Evolutionary conservation across 2,888 invertebrate genomes (phyloP).

Genomic region (Synanthedon formicaeformis): DNA sequence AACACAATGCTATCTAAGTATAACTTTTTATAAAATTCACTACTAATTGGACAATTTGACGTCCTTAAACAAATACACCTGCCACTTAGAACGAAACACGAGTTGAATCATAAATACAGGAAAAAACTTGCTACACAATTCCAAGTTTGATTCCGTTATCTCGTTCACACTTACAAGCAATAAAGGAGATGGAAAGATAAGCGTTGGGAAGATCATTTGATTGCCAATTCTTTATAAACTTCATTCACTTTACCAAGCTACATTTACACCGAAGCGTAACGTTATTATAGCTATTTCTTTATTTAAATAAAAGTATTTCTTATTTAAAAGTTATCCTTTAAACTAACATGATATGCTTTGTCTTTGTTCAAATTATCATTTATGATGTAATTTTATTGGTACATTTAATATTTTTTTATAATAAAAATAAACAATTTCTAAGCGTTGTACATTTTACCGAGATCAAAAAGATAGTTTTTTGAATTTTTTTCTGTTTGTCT

Average conservation of each 20-base stretch:
- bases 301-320: no score
- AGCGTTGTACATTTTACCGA: no score
- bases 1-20: neutral
- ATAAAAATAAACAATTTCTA: no score
- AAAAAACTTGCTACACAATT: constrained; percentile 1
- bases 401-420: no score
- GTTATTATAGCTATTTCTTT: neutral
- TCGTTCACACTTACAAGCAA: constrained; percentile 7
- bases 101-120: constrained; percentile 13
- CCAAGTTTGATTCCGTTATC: constrained; percentile 3
- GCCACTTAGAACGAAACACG: constrained; percentile 24
- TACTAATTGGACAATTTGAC: constrained; percentile 41
- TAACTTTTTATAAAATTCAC: neutral
- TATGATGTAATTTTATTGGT: no score
- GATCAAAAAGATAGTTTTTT: no score
- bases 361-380: no score
- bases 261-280: neutral
- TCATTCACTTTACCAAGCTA: neutral
- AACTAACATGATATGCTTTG: no score
- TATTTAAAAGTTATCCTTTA: no score
- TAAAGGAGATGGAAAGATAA: constrained; percentile 5
- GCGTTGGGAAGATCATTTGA: constrained; percentile 6
- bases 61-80: constrained; percentile 45
- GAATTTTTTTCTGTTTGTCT: no score
- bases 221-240: constrained; percentile 7